These are phyloP conservation scores for Camponotus floridanus DNA, from an alignment of 1,140 invertebrate species.

Conservation along the genomic window DNA sequence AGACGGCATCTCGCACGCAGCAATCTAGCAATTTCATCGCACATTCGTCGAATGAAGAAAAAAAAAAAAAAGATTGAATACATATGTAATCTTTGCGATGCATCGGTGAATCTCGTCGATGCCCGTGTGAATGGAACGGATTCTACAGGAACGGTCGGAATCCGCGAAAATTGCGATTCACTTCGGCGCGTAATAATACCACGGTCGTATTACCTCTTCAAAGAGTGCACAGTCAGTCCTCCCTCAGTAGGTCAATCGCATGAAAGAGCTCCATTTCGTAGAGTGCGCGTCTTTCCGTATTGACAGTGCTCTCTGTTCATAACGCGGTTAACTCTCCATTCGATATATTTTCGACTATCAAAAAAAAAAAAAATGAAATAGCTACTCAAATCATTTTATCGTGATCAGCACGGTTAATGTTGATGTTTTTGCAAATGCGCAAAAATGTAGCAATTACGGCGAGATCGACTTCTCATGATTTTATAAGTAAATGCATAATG, in stretches of 20 bases:
- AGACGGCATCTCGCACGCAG: neutral
- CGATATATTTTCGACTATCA: conserved; percentile 41
- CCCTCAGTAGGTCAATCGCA: conserved; percentile 42
- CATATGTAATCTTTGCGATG: conserved; percentile 2
- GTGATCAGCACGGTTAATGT: conserved; percentile 21
- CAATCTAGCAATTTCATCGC: conserved; percentile 13
- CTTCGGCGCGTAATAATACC: conserved; percentile 60
- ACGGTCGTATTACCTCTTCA: conserved; percentile 41
- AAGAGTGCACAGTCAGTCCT: conserved; percentile 6
- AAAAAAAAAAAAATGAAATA: conserved; percentile 62
- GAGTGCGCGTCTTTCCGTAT: conserved; percentile 7
- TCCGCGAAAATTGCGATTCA: conserved; percentile 69
- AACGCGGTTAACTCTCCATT: conserved; percentile 50
- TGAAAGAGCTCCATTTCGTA: conserved; percentile 61
- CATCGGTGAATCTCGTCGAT: conserved; percentile 42
- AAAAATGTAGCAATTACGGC: conserved; percentile 64
- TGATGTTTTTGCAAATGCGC: conserved; percentile 22
- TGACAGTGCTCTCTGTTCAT: neutral
- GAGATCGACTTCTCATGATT: neutral
- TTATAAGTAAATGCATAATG: conserved; percentile 61
- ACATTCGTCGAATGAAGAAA: conserved; percentile 3
- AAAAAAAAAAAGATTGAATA: neutral
- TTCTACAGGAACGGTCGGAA: neutral
- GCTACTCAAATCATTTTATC: conserved; percentile 16
- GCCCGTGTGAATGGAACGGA: conserved; percentile 23